Evolutionary conservation across 2,113 vertebrate species (phyloP).

Genomic region (Urocynchramus pylzowi): DNA sequence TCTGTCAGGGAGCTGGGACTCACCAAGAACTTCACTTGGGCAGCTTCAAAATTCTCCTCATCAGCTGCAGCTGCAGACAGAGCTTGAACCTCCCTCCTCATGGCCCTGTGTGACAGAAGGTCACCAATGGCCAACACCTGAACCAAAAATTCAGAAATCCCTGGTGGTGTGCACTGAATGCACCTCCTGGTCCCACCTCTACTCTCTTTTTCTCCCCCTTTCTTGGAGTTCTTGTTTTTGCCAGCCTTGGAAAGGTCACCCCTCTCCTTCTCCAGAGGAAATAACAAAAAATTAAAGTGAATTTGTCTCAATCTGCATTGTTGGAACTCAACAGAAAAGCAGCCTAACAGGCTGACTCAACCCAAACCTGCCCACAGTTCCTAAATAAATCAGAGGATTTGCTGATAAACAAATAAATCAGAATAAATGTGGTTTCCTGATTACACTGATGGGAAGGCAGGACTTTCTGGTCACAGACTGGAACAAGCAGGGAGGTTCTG

Average conservation of each 20-base stretch:
- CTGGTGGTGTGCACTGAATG: neutral
- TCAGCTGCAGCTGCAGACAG: neutral
- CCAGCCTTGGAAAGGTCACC: neutral
- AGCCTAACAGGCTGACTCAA: neutral
- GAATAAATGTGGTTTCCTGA: neutral
- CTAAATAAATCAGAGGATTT: neutral
- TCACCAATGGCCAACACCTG: neutral
- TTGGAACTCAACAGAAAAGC: neutral
- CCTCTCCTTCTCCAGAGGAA: neutral
- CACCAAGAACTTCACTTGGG: neutral
- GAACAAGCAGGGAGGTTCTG: neutral
- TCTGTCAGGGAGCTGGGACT: neutral
- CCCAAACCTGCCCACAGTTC: neutral
- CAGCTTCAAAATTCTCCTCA: rapidly evolving
- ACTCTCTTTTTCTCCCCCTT: rapidly evolving
- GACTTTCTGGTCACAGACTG: neutral
- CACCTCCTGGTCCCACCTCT: neutral
- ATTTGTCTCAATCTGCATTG: neutral
- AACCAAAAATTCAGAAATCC: neutral
- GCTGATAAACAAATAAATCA: neutral
- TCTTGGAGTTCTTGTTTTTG: neutral
- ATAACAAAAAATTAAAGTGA: neutral
- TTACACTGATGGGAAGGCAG: neutral
- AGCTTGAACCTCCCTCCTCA: neutral
- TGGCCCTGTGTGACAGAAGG: neutral